These are phyloP conservation scores for Drosophila jambulina DNA, from an alignment of 1,140 invertebrate genomes.

Conservation along the genomic window DNA sequence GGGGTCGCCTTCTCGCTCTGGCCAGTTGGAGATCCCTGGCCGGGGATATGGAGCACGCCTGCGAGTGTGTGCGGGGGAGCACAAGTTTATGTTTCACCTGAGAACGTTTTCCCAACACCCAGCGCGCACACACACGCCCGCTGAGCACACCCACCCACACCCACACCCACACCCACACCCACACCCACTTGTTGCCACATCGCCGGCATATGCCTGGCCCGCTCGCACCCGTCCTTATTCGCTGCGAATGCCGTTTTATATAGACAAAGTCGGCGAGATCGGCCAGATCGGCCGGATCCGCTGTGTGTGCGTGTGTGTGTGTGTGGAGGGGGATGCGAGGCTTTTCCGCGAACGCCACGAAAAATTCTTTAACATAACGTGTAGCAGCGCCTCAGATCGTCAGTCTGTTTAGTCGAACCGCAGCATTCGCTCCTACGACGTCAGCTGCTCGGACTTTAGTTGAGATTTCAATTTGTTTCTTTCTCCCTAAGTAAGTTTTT, in stretches of 20 bases:
- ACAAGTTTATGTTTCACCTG: constrained; percentile 79
- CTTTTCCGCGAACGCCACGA: constrained; percentile 78
- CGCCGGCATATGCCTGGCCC: constrained; percentile 61
- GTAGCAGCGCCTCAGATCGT: constrained; percentile 84
- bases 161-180: constrained; percentile 8
- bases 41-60: constrained; percentile 50
- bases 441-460: constrained; percentile 85
- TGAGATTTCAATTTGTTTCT: constrained; percentile 85
- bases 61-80: constrained; percentile 24
- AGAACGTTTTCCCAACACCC: constrained; percentile 18
- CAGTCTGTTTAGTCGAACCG: constrained; percentile 85
- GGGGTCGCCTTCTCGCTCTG: constrained; percentile 34
- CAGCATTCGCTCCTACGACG: constrained; percentile 85
- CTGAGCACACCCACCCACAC: constrained; percentile 41
- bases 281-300: not conserved
- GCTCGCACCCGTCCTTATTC: constrained; percentile 40
- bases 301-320: constrained; percentile 15
- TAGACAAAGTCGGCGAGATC: constrained; percentile 16
- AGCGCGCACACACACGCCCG: constrained; percentile 41
- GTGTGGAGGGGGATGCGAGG: constrained; percentile 35
- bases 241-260: constrained; percentile 30
- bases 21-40: constrained; percentile 59
- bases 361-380: constrained; percentile 85
- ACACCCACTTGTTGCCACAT: constrained; percentile 73
- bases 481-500: constrained; percentile 85